Conservation (phyloP, 1,140 invertebrate genomes). For the Megathymus violae region DNA sequence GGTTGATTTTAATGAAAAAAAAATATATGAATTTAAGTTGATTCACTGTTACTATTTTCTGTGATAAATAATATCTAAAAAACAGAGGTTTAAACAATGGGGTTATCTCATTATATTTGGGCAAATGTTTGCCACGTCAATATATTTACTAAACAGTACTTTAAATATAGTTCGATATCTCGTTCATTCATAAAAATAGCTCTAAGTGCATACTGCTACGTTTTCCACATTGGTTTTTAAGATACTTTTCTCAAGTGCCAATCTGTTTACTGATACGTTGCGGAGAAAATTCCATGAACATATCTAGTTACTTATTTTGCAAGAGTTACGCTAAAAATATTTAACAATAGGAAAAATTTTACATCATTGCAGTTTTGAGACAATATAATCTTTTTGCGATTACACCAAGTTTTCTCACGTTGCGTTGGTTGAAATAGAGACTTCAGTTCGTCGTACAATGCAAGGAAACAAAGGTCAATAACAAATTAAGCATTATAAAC, state of each 20-base stretch:
- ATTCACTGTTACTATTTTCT: too few relatives aligned
- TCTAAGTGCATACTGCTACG: too few relatives aligned
- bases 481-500: slow-evolving; percentile 4
- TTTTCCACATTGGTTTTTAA: too few relatives aligned
- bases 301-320: not conserved
- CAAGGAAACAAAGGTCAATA: slow-evolving; percentile 24
- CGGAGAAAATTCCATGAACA: slow-evolving; percentile 1
- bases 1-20: too few relatives aligned
- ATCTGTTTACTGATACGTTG: not conserved
- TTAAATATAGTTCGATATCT: too few relatives aligned
- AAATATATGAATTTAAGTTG: too few relatives aligned
- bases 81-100: too few relatives aligned
- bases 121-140: too few relatives aligned
- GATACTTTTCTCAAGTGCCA: not conserved
- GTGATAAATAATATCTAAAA: too few relatives aligned
- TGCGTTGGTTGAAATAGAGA: slow-evolving; percentile 13
- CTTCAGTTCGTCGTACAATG: slow-evolving; percentile 3
- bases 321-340: slow-evolving; percentile 5
- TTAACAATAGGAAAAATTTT: slow-evolving; percentile 23
- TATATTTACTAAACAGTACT: too few relatives aligned
- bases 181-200: too few relatives aligned
- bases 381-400: slow-evolving; percentile 17
- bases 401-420: slow-evolving; percentile 26
- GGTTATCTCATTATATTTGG: too few relatives aligned
- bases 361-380: slow-evolving; percentile 14